phyloP scores from a whole-genome alignment of 2,797 vertebrate genomes.

The Coregonus suidteri region DNA sequence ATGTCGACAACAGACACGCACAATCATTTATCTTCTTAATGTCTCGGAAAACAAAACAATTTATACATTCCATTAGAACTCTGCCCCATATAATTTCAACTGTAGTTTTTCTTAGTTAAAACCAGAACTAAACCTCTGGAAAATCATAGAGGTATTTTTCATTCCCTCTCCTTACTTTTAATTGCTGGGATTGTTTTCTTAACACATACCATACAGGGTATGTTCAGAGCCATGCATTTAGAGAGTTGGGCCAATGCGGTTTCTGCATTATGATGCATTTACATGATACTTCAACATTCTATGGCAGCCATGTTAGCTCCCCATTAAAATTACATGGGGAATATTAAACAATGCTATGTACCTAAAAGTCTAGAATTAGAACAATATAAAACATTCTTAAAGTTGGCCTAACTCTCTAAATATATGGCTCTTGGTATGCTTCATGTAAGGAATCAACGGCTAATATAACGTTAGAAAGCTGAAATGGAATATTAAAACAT shows the following conservation, averaged over 20 bases:
- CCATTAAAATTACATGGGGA: no score
- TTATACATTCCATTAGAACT: constrained; percentile 56
- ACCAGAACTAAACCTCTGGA: constrained; percentile 22
- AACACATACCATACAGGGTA: constrained; percentile 7
- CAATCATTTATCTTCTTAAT: constrained; percentile 49
- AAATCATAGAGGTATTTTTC: not conserved
- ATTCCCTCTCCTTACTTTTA: constrained; percentile 22
- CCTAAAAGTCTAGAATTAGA: no score
- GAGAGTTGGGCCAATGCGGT: not conserved
- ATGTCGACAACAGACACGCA: constrained; percentile 49
- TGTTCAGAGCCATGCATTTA: not conserved
- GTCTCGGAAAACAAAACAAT: constrained; percentile 36
- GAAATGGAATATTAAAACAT: constrained; percentile 3
- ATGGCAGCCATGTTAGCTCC: no score
- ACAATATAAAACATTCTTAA: no score
- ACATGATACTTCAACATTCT: no score
- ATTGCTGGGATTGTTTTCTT: constrained; percentile 33
- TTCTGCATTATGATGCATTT: no score
- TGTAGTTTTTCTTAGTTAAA: constrained; percentile 50
- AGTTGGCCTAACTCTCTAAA: no score
- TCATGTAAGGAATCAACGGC: not conserved
- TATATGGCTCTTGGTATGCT: not conserved
- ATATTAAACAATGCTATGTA: no score
- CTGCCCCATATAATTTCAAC: constrained; percentile 55
- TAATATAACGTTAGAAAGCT: not conserved